Percentiles rank a stretch among this genome's conserved stretches.
Evolutionary conservation across 2,888 invertebrate genomes (phyloP).

Genomic region (Monoplex corrugatus): DNA sequence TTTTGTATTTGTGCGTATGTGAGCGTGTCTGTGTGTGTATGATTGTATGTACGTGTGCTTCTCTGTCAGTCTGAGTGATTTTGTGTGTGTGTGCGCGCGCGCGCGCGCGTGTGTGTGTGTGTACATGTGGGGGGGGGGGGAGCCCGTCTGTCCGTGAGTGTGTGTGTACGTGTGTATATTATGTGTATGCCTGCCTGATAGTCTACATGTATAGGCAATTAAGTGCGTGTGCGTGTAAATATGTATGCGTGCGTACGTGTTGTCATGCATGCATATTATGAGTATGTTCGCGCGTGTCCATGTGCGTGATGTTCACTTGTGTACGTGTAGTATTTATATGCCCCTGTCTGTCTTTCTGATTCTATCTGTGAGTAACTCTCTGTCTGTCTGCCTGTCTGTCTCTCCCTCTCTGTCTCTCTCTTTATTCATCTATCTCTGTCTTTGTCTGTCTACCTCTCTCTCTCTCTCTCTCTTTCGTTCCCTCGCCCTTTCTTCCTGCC

Average conservation of each 20-base stretch:
- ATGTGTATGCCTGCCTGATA: constrained; percentile 27
- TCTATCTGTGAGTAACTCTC: not conserved
- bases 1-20: too few species aligned
- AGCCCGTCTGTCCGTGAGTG: constrained; percentile 25
- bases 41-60: too few species aligned
- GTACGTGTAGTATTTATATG: not conserved
- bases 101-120: not conserved
- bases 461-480: too few species aligned
- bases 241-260: constrained; percentile 30
- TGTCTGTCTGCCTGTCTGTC: too few species aligned
- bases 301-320: not conserved
- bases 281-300: not conserved
- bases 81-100: constrained; percentile 33
- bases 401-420: too few species aligned
- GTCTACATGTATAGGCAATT: constrained; percentile 14
- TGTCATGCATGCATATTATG: constrained; percentile 18
- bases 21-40: too few species aligned
- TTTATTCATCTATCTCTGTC: too few species aligned
- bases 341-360: not conserved
- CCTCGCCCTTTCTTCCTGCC: too few species aligned
- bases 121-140: not conserved
- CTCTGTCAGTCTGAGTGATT: too few species aligned
- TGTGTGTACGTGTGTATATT: constrained; percentile 23
- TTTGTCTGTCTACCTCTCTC: too few species aligned
- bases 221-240: constrained; percentile 33